Conservation (phyloP, 1,140 invertebrate genomes). For the Microplitis mediator region DNA sequence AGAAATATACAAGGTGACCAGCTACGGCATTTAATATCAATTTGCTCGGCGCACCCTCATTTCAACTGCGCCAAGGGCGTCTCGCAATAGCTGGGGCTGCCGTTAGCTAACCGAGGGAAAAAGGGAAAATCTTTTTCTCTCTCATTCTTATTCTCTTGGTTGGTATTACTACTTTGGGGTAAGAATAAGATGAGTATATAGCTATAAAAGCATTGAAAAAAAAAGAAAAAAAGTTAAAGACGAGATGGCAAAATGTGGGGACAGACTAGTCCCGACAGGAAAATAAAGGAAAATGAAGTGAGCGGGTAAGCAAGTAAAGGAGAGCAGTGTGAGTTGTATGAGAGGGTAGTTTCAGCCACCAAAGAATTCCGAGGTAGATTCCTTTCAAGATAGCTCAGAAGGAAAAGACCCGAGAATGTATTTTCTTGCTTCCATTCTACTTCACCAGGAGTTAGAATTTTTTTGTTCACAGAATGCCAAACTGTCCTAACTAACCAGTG, state of each 20-base stretch:
- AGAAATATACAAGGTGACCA: constrained; percentile 57
- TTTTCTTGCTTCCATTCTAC: too few relatives aligned
- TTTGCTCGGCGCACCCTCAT: constrained; percentile 46
- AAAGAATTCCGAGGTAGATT: constrained; percentile 42
- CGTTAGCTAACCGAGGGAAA: constrained; percentile 4
- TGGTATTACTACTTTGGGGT: not conserved
- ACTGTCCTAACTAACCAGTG: too few relatives aligned
- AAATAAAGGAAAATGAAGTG: constrained; percentile 38
- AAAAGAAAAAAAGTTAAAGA: constrained; percentile 9
- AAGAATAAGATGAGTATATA: constrained; percentile 1
- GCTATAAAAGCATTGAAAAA: constrained; percentile 7
- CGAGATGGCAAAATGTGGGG: constrained; percentile 24
- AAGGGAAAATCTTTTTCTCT: not conserved
- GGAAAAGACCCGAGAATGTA: too few relatives aligned
- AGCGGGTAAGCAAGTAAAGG: not conserved
- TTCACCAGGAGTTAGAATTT: too few relatives aligned
- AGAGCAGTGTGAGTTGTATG: not conserved
- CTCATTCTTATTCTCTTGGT: constrained; percentile 7
- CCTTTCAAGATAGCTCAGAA: not conserved
- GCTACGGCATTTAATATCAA: constrained; percentile 58
- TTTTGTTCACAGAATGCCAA: too few relatives aligned
- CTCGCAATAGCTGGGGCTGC: constrained; percentile 26
- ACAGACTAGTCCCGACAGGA: constrained; percentile 25
- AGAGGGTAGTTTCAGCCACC: constrained; percentile 34
- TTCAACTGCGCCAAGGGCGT: constrained; percentile 36